Evolutionary conservation across 2,113 vertebrate species (phyloP).

Genomic region (Pituophis catenifer): DNA sequence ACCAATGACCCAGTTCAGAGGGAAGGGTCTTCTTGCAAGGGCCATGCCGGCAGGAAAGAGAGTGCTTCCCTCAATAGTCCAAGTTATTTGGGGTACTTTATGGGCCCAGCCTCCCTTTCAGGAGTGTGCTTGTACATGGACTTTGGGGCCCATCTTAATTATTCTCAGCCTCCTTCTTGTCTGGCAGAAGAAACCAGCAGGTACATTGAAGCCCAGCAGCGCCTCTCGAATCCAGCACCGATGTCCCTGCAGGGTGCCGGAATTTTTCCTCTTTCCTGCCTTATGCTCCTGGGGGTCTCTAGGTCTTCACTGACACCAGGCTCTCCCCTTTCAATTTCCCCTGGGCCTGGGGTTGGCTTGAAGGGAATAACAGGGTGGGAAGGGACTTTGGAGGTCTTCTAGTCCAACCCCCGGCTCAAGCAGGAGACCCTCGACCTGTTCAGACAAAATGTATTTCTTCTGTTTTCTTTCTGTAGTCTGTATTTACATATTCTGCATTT

Average conservation of each 20-base stretch:
- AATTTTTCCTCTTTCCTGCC: rapidly evolving
- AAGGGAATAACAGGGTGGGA: background rate
- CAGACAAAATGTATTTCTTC: background rate
- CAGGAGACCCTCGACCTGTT: background rate
- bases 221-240: background rate
- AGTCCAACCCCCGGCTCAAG: background rate
- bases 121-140: background rate
- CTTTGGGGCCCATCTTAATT: background rate
- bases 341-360: background rate
- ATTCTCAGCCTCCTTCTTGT: background rate
- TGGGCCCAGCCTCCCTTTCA: background rate
- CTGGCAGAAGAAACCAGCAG: too few relatives aligned
- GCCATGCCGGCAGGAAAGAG: background rate
- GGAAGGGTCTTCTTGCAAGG: background rate
- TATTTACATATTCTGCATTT: background rate
- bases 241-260: too few relatives aligned
- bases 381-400: background rate
- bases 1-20: background rate
- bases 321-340: background rate
- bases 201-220: too few relatives aligned
- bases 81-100: background rate
- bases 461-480: background rate
- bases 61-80: background rate
- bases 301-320: background rate
- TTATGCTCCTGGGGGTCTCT: background rate